A percentile compares a stretch with the other conserved stretches of the same genome.
phyloP scores from a whole-genome alignment of 2,888 invertebrate species.

The Anoncus sp. region DNA sequence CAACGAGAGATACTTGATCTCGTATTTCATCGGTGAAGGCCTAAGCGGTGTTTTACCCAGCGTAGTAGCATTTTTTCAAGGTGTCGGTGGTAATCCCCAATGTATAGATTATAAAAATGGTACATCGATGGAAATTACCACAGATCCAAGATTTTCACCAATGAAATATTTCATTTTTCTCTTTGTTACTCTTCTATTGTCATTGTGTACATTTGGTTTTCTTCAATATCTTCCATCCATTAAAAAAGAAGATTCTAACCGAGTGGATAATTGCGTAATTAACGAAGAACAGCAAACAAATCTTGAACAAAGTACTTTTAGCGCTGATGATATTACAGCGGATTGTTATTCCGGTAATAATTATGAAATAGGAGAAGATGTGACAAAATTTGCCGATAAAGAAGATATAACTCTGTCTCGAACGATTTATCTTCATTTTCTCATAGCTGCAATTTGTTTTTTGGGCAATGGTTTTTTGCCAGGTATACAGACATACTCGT shows the following conservation, averaged over 20 bases:
- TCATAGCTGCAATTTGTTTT: constrained; percentile 86
- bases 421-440: constrained; percentile 39
- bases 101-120: constrained; percentile 79
- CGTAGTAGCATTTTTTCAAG: constrained; percentile 90
- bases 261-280: not conserved
- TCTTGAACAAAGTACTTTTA: not conserved
- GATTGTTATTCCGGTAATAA: not conserved
- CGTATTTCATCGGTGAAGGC: constrained; percentile 93
- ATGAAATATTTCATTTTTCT: constrained; percentile 88
- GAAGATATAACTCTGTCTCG: constrained; percentile 1
- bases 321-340: not conserved
- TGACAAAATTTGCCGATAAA: not conserved
- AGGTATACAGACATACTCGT: constrained; percentile 92
- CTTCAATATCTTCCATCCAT: constrained; percentile 68
- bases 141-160: constrained; percentile 86
- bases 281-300: not conserved
- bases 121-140: constrained; percentile 81
- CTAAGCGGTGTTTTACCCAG: constrained; percentile 93
- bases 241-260: constrained; percentile 42
- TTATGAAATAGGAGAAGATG: not conserved
- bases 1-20: constrained; percentile 89
- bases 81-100: constrained; percentile 88
- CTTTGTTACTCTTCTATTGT: constrained; percentile 86
- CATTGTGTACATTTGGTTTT: constrained; percentile 84
- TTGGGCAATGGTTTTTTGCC: constrained; percentile 92